Conservation (phyloP, 2,888 invertebrate species). For the Himalopsyche tibetana region DNA sequence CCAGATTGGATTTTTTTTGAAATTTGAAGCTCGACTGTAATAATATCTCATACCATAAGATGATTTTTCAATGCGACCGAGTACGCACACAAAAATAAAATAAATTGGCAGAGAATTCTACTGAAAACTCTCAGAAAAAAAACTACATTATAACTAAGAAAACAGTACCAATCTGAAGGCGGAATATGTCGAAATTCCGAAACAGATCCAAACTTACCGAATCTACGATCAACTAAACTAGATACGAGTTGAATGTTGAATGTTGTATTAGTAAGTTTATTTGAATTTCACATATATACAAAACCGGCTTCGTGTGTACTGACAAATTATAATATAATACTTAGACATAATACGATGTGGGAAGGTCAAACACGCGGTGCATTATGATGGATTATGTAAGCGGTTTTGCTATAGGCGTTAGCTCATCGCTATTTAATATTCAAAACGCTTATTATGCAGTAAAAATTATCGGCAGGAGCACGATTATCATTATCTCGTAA, state of each 20-base stretch:
- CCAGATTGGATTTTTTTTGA: too few species aligned
- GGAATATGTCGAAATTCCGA: too few species aligned
- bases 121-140: too few species aligned
- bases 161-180: too few species aligned
- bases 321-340: not conserved
- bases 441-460: not conserved
- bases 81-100: too few species aligned
- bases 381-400: conserved; percentile 16
- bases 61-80: too few species aligned
- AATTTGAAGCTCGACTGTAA: too few species aligned
- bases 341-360: not conserved
- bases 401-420: not conserved
- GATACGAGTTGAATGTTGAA: not conserved
- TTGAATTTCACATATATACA: not conserved
- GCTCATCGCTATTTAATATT: conserved; percentile 29
- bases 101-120: too few species aligned
- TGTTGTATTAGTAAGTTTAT: not conserved
- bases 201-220: not conserved
- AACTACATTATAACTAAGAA: too few species aligned
- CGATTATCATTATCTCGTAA: not conserved
- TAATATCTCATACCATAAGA: too few species aligned
- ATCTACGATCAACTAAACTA: not conserved
- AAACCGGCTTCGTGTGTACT: not conserved
- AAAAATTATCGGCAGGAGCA: not conserved
- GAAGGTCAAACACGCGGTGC: conserved; percentile 19